Evolutionary conservation across 2,797 vertebrate genomes (phyloP), one percentile per base, ranked within the genome.

Genomic region (Enteromius anoplus): DNA sequence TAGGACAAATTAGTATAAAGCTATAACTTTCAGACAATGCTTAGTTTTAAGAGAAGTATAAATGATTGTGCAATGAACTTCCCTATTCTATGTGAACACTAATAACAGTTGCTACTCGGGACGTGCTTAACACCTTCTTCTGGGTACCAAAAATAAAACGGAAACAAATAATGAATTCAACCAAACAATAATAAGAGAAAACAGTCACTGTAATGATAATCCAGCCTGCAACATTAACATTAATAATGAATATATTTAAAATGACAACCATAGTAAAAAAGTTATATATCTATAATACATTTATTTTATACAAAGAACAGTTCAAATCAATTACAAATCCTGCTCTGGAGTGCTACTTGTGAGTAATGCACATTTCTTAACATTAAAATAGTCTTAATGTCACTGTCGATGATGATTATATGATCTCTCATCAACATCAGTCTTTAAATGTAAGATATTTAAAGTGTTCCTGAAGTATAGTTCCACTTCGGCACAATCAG

Each of bases 21-120:
- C 45, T 64, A 73, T 65, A 19, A 62, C 80, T 73, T 73, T 49
- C 37, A 47, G 23, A 71, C 17, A 47, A 60, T 71, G 32, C 15
- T 26, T 40, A 53, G n/a, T 26, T 55, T 60, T 17, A 80, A 32
- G 26, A 66, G 42, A 78, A 26, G 51, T 58, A n/a, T 58, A 75
- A 15, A 7, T 34, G 2, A 75, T 37, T 40, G 26, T 60, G 51
- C 15, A 4, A 68, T 2, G 9, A 64, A 32, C 58, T 34, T 10
- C 77, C 17, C 29, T 53, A 23, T 60, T 75, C 32, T 3, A 40
- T 17, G 73, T 4, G 0, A 26, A 75, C 34, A 26, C 8, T 60
- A 58, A 75, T 40, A 58, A 19, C 10, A 73, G 47, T 71, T 49
- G 14, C 23, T 29, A 49, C 42, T 5, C 15, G 1, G 23, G 42